phyloP scores from a whole-genome alignment of 2,113 vertebrate species.

The Pao palembangensis region DNA sequence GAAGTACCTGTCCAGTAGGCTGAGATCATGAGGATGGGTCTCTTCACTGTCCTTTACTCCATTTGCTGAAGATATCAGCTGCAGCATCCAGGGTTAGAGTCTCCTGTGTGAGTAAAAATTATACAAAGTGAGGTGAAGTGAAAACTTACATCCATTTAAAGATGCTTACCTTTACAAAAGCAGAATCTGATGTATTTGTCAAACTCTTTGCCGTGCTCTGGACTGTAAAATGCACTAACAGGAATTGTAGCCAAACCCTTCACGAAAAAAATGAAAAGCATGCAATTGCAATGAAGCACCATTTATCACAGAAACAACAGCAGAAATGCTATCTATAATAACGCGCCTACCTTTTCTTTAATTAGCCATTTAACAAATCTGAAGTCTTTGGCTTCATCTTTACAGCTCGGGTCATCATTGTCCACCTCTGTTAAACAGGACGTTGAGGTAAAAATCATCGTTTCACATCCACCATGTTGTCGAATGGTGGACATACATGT shows the following conservation, averaged over 20 bases:
- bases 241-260: conserved; percentile 89
- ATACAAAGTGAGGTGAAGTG: neutral
- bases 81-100: conserved; percentile 87
- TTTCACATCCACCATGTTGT: neutral
- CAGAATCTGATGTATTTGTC: conserved; percentile 89
- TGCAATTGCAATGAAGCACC: neutral
- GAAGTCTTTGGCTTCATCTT: conserved; percentile 75
- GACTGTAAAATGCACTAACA: conserved; percentile 82
- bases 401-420: conserved; percentile 64
- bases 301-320: neutral
- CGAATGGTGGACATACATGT: neutral
- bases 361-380: conserved; percentile 90
- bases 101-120: conserved; percentile 72
- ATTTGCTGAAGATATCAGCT: conserved; percentile 80
- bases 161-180: conserved; percentile 85
- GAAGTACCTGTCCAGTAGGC: neutral
- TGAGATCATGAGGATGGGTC: fast-evolving
- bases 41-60: conserved; percentile 68
- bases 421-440: conserved; percentile 71
- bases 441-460: neutral
- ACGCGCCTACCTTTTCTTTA: conserved; percentile 81
- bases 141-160: neutral
- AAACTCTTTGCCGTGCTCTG: conserved; percentile 77
- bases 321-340: neutral
- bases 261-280: neutral